phyloP scores from a whole-genome alignment of 2,797 vertebrate genomes.

The Menidia menidia region DNA sequence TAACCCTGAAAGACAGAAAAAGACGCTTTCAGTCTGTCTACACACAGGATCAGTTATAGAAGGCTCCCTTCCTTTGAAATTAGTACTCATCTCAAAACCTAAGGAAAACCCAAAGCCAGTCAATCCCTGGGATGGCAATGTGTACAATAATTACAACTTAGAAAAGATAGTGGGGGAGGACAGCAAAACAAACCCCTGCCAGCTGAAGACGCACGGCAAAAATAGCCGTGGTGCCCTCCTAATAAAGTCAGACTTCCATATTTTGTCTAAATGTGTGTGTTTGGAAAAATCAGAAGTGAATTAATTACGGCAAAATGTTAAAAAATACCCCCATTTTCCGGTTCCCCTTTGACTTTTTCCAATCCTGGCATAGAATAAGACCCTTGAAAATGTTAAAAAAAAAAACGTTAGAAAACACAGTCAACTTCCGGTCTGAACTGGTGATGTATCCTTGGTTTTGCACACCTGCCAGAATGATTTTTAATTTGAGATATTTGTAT shows the following conservation, averaged over 20 bases:
- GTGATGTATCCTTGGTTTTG: no score
- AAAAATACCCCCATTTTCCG: no score
- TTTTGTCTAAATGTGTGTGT: constrained; percentile 18
- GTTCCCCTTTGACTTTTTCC: no score
- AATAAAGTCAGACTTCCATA: constrained; percentile 22
- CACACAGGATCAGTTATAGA: constrained; percentile 19
- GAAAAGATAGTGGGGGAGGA: constrained; percentile 67
- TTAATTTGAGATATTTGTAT: no score
- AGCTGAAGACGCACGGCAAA: constrained; percentile 47
- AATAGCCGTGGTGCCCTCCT: constrained; percentile 44
- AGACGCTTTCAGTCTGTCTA: constrained; percentile 30
- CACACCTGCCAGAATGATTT: no score
- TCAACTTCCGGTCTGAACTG: no score
- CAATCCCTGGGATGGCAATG: constrained; percentile 56
- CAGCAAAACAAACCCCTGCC: constrained; percentile 67
- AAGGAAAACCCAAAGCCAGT: constrained; percentile 68
- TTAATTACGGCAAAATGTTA: no score
- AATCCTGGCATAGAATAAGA: no score
- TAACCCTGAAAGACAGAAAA: no score
- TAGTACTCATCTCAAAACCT: constrained; percentile 59
- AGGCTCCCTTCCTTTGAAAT: constrained; percentile 43
- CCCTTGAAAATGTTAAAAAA: no score
- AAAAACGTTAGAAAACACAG: no score
- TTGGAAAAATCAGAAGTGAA: no score
- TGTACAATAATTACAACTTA: constrained; percentile 72